Base-by-base conservation (phyloP, 2,113 vertebrate genomes). In the Eulemur macaco region DNA sequence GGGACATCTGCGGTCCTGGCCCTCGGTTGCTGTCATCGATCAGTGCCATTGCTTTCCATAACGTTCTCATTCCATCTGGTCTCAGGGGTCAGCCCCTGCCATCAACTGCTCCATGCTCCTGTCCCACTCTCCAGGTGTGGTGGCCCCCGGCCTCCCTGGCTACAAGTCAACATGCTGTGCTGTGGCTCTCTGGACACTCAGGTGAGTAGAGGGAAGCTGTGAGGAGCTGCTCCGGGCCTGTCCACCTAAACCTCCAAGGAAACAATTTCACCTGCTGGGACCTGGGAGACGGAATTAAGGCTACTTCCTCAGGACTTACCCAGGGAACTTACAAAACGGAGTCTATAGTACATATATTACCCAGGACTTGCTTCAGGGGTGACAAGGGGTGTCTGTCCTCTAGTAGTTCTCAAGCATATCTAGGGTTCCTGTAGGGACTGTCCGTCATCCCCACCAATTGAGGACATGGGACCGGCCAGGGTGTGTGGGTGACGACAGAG, bases 171-270 rank as follows among this genome's bases (percentile, higher is more conserved):
- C 78, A 39, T 10, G 14, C 31, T 9, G 12, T 1, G 64, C 13
- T 25, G 8, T 42, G 27, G 29, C 42, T 20, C 2, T 1, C 6
- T 10, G 27, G 8, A 3, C 52, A 9, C 0, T 1, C 0, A 10
- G 25, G n/a, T 20, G 29, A 15, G 64, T 8, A 47, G 23, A 0
- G 6, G 14, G 31, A 6, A 5, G 13, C 54, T 15, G 12, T 1
- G 8, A 45, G 27, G 31, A 69, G 47, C 47, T 56, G 47, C 31
- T 18, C 83, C 37, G 15, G 29, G 47, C 5, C 42, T 13, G 12
- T 73, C 27, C 8, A 37, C 39, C 56, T 47, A 54, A 58, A 20
- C 39, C 3, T 2, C 25, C 0, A 0, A 39, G 20, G 7, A 20
- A 78, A 34, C 3, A 7, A 5, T 37, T n/a, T 23, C 66, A 15